phyloP scores from a whole-genome alignment of 2,888 invertebrate species.

The Erynnis tages region DNA sequence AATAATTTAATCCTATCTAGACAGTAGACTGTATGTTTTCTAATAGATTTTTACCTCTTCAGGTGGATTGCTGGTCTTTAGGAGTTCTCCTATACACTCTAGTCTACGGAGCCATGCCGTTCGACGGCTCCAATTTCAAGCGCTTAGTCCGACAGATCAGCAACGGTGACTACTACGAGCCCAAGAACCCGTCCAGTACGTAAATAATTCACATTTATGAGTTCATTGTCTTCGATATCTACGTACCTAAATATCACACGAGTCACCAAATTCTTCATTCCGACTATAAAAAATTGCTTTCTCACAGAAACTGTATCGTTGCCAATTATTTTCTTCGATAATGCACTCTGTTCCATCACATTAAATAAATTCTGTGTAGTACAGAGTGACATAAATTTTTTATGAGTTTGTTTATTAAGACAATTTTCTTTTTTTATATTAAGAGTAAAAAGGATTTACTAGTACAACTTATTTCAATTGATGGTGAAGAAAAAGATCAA shows the following conservation, averaged over 20 bases:
- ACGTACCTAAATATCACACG: constrained; percentile 16
- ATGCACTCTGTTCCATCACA: constrained; percentile 9
- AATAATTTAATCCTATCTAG: no score
- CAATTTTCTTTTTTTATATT: background rate
- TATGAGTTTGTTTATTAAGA: background rate
- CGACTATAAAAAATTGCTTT: constrained; percentile 14
- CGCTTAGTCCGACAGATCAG: constrained; percentile 98
- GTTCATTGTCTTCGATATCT: constrained; percentile 21
- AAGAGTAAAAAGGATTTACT: no score
- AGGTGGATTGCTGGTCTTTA: constrained; percentile 94
- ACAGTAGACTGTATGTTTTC: no score
- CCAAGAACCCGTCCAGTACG: constrained; percentile 93
- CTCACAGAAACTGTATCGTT: constrained; percentile 21
- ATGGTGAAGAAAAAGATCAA: no score
- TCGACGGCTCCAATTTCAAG: constrained; percentile 99
- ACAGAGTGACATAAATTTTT: constrained; percentile 7
- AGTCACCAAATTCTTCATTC: constrained; percentile 16
- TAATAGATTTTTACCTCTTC: constrained; percentile 26
- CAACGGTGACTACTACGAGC: constrained; percentile 98
- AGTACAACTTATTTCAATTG: no score
- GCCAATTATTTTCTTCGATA: constrained; percentile 22
- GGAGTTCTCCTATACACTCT: constrained; percentile 98
- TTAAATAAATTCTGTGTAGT: constrained; percentile 2
- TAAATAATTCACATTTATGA: constrained; percentile 22
- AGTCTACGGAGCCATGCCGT: constrained; percentile 99